These are phyloP conservation scores for Cygnus atratus DNA, from an alignment of 2,113 vertebrate genomes.

Conservation along the genomic window DNA sequence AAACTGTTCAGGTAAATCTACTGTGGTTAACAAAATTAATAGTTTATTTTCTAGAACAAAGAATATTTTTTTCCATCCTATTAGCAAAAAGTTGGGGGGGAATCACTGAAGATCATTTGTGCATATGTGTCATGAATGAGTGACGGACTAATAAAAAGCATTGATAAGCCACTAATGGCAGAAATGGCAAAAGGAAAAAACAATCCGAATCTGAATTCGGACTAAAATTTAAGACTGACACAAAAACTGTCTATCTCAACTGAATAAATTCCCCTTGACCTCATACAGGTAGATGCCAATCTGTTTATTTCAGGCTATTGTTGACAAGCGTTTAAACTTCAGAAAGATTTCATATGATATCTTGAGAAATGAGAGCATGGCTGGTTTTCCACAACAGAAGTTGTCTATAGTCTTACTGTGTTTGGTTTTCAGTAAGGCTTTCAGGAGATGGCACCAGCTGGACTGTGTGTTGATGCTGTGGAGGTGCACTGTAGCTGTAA, in stretches of 20 bases:
- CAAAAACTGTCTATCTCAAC: neutral
- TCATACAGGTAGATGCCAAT: neutral
- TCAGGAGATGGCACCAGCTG: neutral
- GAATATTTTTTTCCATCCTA: neutral
- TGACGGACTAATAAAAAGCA: neutral
- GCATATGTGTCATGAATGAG: neutral
- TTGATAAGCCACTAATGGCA: neutral
- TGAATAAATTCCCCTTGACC: neutral
- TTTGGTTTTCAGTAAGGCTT: neutral
- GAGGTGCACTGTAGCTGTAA: neutral
- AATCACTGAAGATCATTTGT: neutral
- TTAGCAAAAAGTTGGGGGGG: neutral
- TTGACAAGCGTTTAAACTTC: neutral
- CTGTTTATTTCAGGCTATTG: neutral
- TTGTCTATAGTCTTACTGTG: accelerated
- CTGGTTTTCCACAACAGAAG: neutral
- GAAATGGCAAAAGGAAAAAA: neutral
- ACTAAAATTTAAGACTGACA: neutral
- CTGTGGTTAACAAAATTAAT: neutral
- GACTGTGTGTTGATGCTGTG: neutral
- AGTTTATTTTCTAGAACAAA: neutral
- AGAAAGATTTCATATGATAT: neutral
- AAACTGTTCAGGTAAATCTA: neutral
- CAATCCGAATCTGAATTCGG: neutral
- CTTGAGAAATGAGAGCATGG: neutral